Conservation (phyloP, 2,888 invertebrate species). For the Drosophila paramelanica region DNA sequence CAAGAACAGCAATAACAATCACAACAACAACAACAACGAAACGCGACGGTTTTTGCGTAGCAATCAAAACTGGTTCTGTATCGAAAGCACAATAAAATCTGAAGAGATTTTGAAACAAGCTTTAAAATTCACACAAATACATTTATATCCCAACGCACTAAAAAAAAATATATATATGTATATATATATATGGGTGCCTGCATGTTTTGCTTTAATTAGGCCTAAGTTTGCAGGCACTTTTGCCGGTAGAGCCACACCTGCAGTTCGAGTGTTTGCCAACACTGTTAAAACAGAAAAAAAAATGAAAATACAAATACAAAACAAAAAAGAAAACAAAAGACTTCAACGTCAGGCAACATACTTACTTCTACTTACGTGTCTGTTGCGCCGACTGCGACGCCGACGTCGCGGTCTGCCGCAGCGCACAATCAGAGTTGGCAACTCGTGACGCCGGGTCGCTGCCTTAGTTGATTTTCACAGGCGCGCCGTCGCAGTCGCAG, state of each 20-base stretch:
- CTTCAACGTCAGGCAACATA: slow-evolving; percentile 56
- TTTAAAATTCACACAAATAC: slow-evolving; percentile 7
- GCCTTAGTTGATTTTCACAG: slow-evolving; percentile 42
- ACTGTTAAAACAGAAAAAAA: slow-evolving; percentile 16
- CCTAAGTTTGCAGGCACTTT: slow-evolving; percentile 20
- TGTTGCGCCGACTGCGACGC: slow-evolving; percentile 17
- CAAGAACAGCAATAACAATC: slow-evolving; percentile 22
- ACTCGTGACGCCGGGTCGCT: slow-evolving; percentile 30
- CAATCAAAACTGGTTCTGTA: slow-evolving; percentile 47
- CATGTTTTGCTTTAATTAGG: slow-evolving; percentile 21
- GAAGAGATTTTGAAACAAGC: slow-evolving; percentile 31
- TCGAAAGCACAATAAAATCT: slow-evolving; percentile 25
- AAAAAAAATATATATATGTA: background rate
- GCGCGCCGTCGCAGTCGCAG: slow-evolving; percentile 50
- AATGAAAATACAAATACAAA: slow-evolving; percentile 13
- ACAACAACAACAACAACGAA: slow-evolving; percentile 5
- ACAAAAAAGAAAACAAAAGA: slow-evolving; percentile 48
- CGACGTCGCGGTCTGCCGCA: slow-evolving; percentile 3
- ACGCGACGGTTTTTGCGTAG: slow-evolving; percentile 42
- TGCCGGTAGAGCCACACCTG: slow-evolving; percentile 53
- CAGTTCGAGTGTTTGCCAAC: slow-evolving; percentile 38
- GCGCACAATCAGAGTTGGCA: slow-evolving; percentile 39
- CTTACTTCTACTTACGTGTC: slow-evolving; percentile 45
- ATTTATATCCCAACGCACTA: background rate
- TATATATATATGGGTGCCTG: background rate